Evolutionary conservation across 2,113 vertebrate species (phyloP).

Genomic region (Plecturocebus donacophilus): DNA sequence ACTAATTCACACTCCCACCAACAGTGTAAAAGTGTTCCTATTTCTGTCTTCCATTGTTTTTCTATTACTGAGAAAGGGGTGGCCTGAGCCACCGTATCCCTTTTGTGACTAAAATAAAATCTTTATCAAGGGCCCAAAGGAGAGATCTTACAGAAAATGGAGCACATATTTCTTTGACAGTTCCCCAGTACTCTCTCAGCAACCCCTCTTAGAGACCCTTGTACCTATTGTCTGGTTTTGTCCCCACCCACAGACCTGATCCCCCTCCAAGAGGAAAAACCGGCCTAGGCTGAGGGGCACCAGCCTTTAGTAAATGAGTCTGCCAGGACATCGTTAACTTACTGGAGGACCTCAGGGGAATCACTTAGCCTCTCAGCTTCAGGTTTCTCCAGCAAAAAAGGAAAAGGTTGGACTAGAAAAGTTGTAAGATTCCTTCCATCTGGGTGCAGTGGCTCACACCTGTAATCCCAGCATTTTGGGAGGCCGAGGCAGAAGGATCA

Average conservation of each 20-base stretch:
- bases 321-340: neutral
- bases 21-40: too few relatives aligned
- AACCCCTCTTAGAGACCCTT: neutral
- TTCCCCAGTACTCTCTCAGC: neutral
- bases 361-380: neutral
- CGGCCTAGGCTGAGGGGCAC: neutral
- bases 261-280: neutral
- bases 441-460: too few relatives aligned
- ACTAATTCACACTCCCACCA: too few relatives aligned
- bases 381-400: neutral
- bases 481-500: too few relatives aligned
- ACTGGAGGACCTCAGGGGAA: neutral
- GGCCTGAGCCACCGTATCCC: neutral
- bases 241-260: neutral
- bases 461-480: too few relatives aligned
- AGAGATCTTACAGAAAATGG: neutral
- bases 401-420: neutral
- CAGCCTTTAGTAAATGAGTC: neutral
- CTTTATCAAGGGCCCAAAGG: neutral
- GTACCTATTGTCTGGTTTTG: neutral
- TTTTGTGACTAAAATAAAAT: neutral
- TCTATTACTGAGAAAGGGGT: neutral
- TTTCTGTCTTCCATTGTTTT: neutral
- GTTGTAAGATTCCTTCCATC: neutral
- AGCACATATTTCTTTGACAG: neutral